Evolutionary conservation across 2,888 invertebrate genomes (phyloP).

Genomic region (Tribolium freemani): DNA sequence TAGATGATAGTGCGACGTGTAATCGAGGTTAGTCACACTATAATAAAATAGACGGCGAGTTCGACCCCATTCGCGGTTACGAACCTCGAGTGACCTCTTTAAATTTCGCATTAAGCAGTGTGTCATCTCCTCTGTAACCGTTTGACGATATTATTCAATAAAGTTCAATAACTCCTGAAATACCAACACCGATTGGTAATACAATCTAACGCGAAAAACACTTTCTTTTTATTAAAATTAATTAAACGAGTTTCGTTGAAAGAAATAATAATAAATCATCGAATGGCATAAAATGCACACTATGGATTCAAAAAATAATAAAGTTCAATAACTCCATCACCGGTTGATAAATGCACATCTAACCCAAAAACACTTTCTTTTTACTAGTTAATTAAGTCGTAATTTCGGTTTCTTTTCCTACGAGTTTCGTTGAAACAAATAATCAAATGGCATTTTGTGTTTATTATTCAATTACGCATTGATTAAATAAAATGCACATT

Average conservation of each 20-base stretch:
- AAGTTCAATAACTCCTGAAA: constrained; percentile 38
- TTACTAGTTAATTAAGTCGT: no score
- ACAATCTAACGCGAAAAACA: neutral
- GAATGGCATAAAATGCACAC: no score
- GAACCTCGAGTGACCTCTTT: constrained; percentile 52
- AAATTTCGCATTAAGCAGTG: constrained; percentile 50
- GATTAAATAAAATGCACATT: no score
- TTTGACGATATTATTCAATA: constrained; percentile 4
- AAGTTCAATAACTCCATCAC: no score
- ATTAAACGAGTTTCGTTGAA: neutral
- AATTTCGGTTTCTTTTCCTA: no score
- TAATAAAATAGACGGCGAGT: constrained; percentile 56
- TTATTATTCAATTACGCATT: no score
- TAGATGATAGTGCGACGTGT: constrained; percentile 35
- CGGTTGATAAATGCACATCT: no score
- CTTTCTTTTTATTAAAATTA: neutral
- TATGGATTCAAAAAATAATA: no score
- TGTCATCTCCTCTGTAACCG: constrained; percentile 58
- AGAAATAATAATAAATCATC: no score
- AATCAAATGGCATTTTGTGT: no score
- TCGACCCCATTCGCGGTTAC: constrained; percentile 62
- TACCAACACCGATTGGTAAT: neutral
- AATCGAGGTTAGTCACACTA: constrained; percentile 59
- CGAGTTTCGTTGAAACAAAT: no score
- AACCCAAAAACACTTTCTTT: no score